Conservation (phyloP, 2,888 invertebrate species). For the Caradrina clavipalpis region DNA sequence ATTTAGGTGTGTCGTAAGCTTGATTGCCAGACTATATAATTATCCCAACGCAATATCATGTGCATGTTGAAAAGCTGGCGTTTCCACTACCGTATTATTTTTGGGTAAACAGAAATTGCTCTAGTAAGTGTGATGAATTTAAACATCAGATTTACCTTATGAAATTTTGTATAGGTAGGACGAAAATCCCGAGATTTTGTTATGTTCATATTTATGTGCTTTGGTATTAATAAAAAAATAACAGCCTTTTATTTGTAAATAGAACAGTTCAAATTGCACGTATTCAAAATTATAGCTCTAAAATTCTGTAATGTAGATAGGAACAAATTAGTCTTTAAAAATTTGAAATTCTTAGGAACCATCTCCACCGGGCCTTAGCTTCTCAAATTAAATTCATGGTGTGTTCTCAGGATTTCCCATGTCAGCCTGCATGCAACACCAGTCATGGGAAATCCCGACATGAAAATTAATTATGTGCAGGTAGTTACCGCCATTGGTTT, state of each 20-base stretch:
- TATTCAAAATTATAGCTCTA: no score
- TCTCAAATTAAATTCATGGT: constrained; percentile 13
- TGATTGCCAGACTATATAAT: no score
- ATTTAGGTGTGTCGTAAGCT: no score
- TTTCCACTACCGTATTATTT: neutral
- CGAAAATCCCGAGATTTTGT: neutral
- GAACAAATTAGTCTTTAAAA: neutral
- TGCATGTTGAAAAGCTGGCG: neutral
- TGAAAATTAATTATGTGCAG: constrained; percentile 51
- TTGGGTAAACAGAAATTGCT: no score
- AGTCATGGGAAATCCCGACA: constrained; percentile 59
- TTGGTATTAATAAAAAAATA: neutral
- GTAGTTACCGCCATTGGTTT: constrained; percentile 45
- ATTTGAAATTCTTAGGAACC: no score
- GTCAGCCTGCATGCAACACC: constrained; percentile 24
- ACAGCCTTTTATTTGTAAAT: no score
- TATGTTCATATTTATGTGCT: neutral
- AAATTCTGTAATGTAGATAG: no score
- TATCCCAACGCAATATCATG: no score
- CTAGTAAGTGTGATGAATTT: neutral
- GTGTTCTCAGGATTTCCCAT: constrained; percentile 8
- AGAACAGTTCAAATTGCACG: no score
- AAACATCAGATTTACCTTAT: neutral
- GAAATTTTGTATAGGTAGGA: neutral
- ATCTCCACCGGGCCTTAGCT: neutral